phyloP scores from a whole-genome alignment of 2,888 invertebrate species.

The Drosophila acutilabella region DNA sequence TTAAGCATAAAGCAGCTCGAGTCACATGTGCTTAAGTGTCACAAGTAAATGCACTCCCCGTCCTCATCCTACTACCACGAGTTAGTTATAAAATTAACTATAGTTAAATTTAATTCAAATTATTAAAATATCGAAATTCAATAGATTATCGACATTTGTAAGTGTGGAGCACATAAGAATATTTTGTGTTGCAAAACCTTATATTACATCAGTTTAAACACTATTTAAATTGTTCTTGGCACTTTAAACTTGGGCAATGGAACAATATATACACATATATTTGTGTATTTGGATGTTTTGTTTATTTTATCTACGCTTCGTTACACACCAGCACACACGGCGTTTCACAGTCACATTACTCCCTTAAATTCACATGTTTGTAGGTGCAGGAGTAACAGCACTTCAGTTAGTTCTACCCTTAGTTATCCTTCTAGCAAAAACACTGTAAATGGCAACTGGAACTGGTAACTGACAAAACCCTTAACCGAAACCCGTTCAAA shows the following conservation, averaged over 20 bases:
- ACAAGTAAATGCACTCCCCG: conserved; percentile 63
- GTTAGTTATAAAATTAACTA: background rate
- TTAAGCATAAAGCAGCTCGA: conserved; percentile 79
- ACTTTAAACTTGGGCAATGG: conserved; percentile 72
- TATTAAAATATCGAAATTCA: no score
- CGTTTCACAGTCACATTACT: conserved; percentile 21
- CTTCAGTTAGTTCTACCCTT: conserved; percentile 59
- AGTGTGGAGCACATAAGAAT: background rate
- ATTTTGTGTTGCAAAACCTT: conserved; percentile 39
- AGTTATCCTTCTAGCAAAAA: conserved; percentile 45
- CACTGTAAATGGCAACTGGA: conserved; percentile 22
- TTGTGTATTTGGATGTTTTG: conserved; percentile 75
- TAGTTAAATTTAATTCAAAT: no score
- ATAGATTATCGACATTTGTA: no score
- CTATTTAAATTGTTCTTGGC: conserved; percentile 69
- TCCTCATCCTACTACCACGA: background rate
- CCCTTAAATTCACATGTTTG: conserved; percentile 61
- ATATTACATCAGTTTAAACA: conserved; percentile 65
- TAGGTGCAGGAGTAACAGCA: conserved; percentile 58
- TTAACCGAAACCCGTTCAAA: conserved; percentile 65
- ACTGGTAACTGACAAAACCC: conserved; percentile 35
- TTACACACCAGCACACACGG: conserved; percentile 69
- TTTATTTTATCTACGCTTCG: conserved; percentile 81
- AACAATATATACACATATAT: conserved; percentile 53
- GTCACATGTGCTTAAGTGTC: conserved; percentile 80